A percentile compares a stretch with the other conserved stretches of the same genome.
phyloP scores from a whole-genome alignment of 2,797 vertebrate species.

The Cheirogaleus major region DNA sequence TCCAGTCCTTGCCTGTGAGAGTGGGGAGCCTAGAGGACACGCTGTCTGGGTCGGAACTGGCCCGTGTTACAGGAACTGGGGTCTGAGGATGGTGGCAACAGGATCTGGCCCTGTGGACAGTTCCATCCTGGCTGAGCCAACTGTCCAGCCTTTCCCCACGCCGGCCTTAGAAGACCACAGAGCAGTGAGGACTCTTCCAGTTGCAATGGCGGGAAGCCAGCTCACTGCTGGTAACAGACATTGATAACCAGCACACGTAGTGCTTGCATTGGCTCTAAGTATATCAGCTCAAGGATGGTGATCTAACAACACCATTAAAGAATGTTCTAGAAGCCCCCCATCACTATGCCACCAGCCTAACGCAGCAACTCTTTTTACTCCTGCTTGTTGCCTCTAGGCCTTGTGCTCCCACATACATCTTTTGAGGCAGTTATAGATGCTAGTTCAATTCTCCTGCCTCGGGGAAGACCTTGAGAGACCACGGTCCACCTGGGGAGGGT shows the following conservation, averaged over 20 bases:
- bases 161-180: background rate
- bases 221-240: rapidly evolving
- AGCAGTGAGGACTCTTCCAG: background rate
- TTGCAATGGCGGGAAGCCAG: background rate
- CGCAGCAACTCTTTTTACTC: background rate
- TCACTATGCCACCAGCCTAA: background rate
- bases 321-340: background rate
- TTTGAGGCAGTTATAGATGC: background rate
- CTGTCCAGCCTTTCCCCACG: background rate
- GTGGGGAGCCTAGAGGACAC: background rate
- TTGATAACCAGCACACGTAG: too few relatives aligned
- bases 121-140: background rate
- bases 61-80: background rate
- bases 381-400: background rate
- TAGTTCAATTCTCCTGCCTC: background rate
- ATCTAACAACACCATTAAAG: background rate
- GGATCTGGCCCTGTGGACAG: background rate
- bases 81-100: background rate
- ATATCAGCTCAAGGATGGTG: too few relatives aligned
- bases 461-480: background rate
- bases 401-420: background rate
- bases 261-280: background rate
- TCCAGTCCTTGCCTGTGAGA: background rate
- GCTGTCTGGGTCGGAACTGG: background rate
- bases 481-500: background rate